A percentile compares a stretch with the other conserved stretches of the same genome.
These are phyloP conservation scores for Tridacna gigas DNA, from an alignment of 2,888 invertebrate genomes.

Conservation along the genomic window DNA sequence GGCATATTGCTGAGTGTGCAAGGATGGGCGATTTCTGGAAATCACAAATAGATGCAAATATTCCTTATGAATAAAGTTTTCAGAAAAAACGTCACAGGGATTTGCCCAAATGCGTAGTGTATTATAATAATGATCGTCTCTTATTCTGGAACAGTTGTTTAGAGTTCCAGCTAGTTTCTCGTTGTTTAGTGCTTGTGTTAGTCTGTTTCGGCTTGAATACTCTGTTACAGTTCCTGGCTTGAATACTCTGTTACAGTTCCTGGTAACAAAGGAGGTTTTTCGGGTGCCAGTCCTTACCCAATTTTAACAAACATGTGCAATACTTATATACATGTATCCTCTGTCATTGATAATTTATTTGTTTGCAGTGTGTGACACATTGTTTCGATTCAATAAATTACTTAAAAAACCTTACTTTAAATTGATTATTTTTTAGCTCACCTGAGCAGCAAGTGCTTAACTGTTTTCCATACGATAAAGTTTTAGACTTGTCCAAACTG, in stretches of 20 bases:
- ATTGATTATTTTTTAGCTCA: neutral
- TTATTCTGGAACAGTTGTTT: too few species aligned
- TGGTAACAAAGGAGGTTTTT: neutral
- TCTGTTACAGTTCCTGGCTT: neutral
- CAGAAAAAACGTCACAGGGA: too few species aligned
- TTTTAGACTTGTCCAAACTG: neutral
- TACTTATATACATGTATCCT: neutral
- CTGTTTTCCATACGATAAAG: neutral
- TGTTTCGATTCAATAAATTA: slow-evolving; percentile 33
- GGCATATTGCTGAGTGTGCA: too few species aligned
- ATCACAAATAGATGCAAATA: too few species aligned
- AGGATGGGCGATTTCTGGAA: too few species aligned
- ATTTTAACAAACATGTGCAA: neutral
- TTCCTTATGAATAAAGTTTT: too few species aligned
- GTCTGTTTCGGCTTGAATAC: slow-evolving; percentile 7
- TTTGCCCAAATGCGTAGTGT: too few species aligned
- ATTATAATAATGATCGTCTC: too few species aligned
- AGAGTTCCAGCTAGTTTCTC: too few species aligned
- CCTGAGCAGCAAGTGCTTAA: neutral
- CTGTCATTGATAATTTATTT: slow-evolving; percentile 14
- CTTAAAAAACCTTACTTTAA: neutral
- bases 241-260: neutral
- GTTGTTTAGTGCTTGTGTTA: neutral
- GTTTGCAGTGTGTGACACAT: slow-evolving; percentile 58
- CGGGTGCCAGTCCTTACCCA: neutral